Conservation (phyloP, 2,113 vertebrate genomes). For the Petrocephalus zakoni region DNA sequence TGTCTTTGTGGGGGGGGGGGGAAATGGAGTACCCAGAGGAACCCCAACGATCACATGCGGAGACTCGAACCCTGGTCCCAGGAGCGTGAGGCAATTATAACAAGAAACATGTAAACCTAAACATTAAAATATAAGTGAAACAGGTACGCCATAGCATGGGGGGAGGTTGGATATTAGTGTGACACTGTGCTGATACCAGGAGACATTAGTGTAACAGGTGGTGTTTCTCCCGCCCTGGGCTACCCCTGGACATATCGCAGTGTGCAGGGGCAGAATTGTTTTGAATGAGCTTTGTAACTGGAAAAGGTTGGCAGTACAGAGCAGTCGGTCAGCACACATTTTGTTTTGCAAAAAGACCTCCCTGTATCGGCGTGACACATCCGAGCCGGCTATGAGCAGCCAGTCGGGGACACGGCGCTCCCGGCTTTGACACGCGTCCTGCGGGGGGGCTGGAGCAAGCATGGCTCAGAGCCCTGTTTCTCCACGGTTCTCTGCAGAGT, state of each 20-base stretch:
- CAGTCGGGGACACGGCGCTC: conserved; percentile 21
- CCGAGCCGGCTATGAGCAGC: background rate
- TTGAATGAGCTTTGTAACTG: background rate
- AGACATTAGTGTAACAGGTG: background rate
- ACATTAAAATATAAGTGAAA: too few relatives aligned
- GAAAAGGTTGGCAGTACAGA: background rate
- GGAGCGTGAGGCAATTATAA: too few relatives aligned
- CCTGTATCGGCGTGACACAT: background rate
- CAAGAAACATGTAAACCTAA: too few relatives aligned
- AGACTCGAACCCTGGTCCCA: too few relatives aligned
- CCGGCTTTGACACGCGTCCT: conserved; percentile 52
- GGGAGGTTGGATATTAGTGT: background rate
- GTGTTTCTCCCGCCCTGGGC: background rate
- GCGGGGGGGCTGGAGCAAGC: conserved; percentile 36
- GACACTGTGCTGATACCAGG: background rate
- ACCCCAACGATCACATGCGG: too few relatives aligned
- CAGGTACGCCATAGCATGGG: too few relatives aligned
- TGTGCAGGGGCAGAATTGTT: background rate
- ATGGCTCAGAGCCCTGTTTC: conserved; percentile 51
- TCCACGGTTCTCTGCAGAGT: conserved; percentile 48
- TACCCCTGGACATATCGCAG: background rate
- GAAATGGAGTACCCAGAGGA: too few relatives aligned
- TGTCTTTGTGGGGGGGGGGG: too few relatives aligned
- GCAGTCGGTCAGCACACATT: background rate
- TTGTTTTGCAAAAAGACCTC: background rate